These are phyloP conservation scores for Octodon degus DNA, from an alignment of 2,113 vertebrate genomes.

Conservation along the genomic window DNA sequence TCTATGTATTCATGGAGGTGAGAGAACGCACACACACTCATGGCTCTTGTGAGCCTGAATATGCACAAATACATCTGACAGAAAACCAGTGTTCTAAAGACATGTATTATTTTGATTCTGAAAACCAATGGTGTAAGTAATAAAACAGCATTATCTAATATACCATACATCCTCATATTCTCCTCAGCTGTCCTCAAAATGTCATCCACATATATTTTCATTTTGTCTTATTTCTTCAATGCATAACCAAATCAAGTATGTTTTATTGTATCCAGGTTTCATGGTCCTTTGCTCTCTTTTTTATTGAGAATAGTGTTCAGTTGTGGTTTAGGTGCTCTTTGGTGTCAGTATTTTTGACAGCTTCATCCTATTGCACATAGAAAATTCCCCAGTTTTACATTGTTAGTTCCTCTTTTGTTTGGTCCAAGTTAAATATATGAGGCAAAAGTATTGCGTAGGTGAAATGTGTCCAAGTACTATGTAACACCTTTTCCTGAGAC, in stretches of 20 bases:
- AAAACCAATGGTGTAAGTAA: background rate
- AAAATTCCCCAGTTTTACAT: background rate
- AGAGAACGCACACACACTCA: background rate
- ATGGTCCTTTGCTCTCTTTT: background rate
- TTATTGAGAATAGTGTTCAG: background rate
- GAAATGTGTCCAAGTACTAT: background rate
- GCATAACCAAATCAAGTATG: background rate
- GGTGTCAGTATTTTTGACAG: background rate
- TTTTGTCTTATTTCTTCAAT: constrained; percentile 4
- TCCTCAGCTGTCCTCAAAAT: background rate
- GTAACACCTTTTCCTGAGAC: background rate
- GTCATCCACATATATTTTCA: background rate
- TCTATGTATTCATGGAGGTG: background rate
- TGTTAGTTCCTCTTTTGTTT: background rate
- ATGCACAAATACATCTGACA: background rate
- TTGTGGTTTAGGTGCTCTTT: background rate
- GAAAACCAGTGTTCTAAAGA: background rate
- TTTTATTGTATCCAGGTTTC: background rate
- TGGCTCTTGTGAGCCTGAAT: background rate
- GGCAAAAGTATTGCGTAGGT: background rate
- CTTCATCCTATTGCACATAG: background rate
- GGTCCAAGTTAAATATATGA: constrained; percentile 18
- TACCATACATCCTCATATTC: background rate
- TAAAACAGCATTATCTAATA: constrained; percentile 3
- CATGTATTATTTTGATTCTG: background rate